These are phyloP conservation scores for Nephrotoma guestfalica DNA, from an alignment of 2,888 invertebrate genomes.

Conservation along the genomic window DNA sequence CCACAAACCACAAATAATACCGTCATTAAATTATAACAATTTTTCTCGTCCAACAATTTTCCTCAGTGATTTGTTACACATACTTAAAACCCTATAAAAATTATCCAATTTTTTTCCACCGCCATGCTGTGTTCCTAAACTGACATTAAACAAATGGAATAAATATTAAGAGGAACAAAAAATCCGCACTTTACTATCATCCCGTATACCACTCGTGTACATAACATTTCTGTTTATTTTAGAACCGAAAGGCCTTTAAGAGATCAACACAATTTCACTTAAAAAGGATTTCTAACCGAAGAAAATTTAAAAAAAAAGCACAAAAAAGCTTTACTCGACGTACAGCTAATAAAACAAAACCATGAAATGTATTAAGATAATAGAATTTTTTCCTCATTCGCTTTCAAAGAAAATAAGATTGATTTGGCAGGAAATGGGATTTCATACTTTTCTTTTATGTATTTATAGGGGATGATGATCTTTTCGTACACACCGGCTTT, in stretches of 20 bases:
- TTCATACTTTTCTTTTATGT: not conserved
- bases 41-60: not conserved
- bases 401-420: not conserved
- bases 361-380: not conserved
- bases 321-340: too few species aligned
- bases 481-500: not conserved
- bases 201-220: not conserved
- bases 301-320: not conserved
- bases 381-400: not conserved
- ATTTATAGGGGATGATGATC: not conserved
- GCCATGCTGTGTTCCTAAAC: not conserved
- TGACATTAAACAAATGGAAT: not conserved
- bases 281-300: not conserved
- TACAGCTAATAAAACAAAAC: not conserved
- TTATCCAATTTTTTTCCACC: not conserved
- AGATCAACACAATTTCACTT: not conserved
- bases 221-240: not conserved
- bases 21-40: not conserved
- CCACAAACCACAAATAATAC: not conserved
- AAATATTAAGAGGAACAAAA: not conserved
- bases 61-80: not conserved
- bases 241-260: not conserved
- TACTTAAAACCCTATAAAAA: not conserved
- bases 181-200: not conserved
- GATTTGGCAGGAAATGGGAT: not conserved